Conservation (phyloP, 2,888 invertebrate genomes). For the Eilema sororculum region DNA sequence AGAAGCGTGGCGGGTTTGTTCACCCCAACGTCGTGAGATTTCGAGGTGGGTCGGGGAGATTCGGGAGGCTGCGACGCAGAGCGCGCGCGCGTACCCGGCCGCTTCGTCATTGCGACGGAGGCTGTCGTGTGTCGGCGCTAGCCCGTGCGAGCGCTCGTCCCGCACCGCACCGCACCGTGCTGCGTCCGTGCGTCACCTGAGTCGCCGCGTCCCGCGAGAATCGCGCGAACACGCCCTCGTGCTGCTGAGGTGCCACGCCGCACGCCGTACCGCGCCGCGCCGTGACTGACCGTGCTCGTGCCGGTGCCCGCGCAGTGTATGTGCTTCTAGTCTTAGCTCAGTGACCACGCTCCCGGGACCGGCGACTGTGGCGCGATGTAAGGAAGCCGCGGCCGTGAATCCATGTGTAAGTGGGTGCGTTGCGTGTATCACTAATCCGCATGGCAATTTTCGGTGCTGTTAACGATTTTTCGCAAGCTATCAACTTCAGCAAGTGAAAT, state of each 20-base stretch:
- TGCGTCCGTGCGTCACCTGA: conserved; percentile 65
- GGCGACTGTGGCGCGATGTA: conserved; percentile 89
- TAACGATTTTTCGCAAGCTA: conserved; percentile 74
- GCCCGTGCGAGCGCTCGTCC: conserved; percentile 81
- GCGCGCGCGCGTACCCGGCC: conserved; percentile 86
- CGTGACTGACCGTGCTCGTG: conserved; percentile 28
- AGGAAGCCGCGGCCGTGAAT: conserved; percentile 81
- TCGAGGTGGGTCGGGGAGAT: conserved; percentile 75
- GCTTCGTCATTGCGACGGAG: conserved; percentile 86
- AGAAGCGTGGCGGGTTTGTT: conserved; percentile 84
- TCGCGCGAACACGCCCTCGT: conserved; percentile 62
- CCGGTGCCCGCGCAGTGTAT: conserved; percentile 84
- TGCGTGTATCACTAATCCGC: conserved; percentile 71
- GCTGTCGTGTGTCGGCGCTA: conserved; percentile 85
- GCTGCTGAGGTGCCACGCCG: conserved; percentile 40
- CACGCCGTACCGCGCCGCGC: conserved; percentile 33
- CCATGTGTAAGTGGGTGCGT: conserved; percentile 85
- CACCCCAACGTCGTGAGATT: conserved; percentile 78
- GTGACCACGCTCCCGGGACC: conserved; percentile 89
- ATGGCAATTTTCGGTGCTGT: conserved; percentile 69
- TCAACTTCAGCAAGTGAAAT: conserved; percentile 65
- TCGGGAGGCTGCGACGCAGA: conserved; percentile 82
- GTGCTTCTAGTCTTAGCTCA: conserved; percentile 86
- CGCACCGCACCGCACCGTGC: conserved; percentile 64
- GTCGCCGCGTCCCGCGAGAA: conserved; percentile 56